These are phyloP conservation scores for Phorcus lineatus DNA, from an alignment of 2,888 invertebrate genomes.

Conservation along the genomic window DNA sequence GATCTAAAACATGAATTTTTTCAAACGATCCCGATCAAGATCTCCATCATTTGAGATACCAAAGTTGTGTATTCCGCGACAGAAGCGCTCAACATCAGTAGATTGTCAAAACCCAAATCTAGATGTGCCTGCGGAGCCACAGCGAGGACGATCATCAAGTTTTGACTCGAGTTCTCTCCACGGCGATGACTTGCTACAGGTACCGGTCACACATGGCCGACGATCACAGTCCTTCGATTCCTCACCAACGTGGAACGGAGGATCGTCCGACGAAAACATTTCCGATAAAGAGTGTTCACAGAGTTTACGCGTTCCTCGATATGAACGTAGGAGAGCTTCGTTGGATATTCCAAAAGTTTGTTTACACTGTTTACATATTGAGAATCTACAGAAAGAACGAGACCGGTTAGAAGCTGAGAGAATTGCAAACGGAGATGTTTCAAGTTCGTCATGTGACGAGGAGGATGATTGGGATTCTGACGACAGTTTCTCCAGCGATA, in stretches of 20 bases:
- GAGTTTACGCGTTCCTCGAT: slow-evolving; percentile 46
- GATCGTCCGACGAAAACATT: slow-evolving; percentile 60
- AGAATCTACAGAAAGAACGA: slow-evolving; percentile 53
- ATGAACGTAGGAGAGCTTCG: slow-evolving; percentile 57
- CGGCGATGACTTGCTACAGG: slow-evolving; percentile 37
- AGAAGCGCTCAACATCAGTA: slow-evolving; percentile 50
- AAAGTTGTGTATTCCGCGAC: slow-evolving; percentile 61
- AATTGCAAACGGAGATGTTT: slow-evolving; percentile 24
- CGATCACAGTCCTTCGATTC: slow-evolving; percentile 66
- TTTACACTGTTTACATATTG: slow-evolving; percentile 71
- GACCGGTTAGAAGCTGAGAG: slow-evolving; percentile 40
- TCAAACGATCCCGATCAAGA: slow-evolving; percentile 57
- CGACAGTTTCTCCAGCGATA: slow-evolving; percentile 30
- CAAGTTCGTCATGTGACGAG: slow-evolving; percentile 34
- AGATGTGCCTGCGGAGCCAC: slow-evolving; percentile 58
- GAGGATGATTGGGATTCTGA: slow-evolving; percentile 34
- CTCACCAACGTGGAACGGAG: slow-evolving; percentile 47
- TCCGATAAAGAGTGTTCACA: slow-evolving; percentile 52
- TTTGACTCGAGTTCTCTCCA: slow-evolving; percentile 66
- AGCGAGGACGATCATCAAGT: slow-evolving; percentile 64
- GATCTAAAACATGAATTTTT: slow-evolving; percentile 52
- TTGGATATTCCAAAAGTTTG: slow-evolving; percentile 71
- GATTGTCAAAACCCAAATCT: slow-evolving; percentile 42
- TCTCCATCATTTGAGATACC: slow-evolving; percentile 68
- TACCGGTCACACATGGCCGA: slow-evolving; percentile 37